These are phyloP conservation scores for Tauraco hartlaubi DNA, from an alignment of 2,797 vertebrate genomes.

Conservation along the genomic window DNA sequence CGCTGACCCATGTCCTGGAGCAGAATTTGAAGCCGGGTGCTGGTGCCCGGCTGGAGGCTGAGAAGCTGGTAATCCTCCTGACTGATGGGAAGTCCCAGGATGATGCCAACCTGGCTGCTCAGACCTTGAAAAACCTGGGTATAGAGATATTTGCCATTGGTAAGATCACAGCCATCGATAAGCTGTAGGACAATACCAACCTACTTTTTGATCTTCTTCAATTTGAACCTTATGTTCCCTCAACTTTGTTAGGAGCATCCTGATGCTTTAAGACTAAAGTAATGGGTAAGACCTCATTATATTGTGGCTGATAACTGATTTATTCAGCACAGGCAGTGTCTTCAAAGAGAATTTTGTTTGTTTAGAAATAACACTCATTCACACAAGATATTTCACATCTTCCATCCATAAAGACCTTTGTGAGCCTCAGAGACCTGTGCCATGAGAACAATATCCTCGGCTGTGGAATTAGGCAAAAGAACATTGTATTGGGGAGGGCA, in stretches of 20 bases:
- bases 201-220: background rate
- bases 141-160: constrained; percentile 93
- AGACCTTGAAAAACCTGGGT: constrained; percentile 85
- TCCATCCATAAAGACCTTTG: background rate
- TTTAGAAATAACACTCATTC: background rate
- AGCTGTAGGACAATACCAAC: background rate
- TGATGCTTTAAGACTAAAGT: background rate
- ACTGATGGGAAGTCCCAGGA: constrained; percentile 98
- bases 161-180: constrained; percentile 66
- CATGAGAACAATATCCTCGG: background rate
- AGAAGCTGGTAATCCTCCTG: constrained; percentile 87
- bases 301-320: background rate
- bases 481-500: background rate
- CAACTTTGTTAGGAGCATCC: background rate
- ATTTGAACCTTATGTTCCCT: background rate
- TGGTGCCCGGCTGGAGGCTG: constrained; percentile 81
- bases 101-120: constrained; percentile 85
- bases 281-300: background rate
- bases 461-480: background rate
- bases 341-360: background rate
- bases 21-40: constrained; percentile 86
- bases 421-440: background rate
- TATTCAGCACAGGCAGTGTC: background rate
- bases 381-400: background rate
- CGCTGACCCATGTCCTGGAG: constrained; percentile 90